phyloP scores from a whole-genome alignment of 35 echinoderm and acorn worm species.

The Hemicentrotus pulcherrimus region DNA sequence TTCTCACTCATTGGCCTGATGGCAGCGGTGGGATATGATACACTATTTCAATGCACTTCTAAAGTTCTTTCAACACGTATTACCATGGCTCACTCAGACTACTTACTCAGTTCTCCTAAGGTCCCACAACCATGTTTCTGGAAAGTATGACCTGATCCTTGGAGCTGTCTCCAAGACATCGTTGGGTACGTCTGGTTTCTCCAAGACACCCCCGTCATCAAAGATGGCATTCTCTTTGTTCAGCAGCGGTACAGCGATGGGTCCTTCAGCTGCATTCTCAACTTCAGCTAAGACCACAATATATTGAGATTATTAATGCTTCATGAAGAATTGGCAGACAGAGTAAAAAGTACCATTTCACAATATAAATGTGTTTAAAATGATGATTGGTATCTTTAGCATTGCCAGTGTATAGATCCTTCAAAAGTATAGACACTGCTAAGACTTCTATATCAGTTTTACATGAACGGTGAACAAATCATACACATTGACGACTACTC shows the following conservation, averaged over 20 bases:
- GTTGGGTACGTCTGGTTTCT: not conserved
- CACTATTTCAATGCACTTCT: no score
- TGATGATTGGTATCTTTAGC: no score
- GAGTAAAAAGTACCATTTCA: no score
- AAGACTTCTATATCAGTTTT: not conserved
- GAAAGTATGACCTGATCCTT: slow-evolving; percentile 78
- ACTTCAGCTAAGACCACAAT: not conserved
- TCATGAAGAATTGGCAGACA: no score
- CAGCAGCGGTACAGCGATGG: slow-evolving; percentile 29
- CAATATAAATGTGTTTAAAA: no score
- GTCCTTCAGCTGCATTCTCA: not conserved
- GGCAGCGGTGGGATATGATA: no score
- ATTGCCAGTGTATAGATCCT: no score
- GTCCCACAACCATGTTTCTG: slow-evolving; percentile 90
- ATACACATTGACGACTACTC: no score
- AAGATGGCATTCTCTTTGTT: not conserved
- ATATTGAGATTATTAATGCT: no score
- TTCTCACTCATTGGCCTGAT: no score
- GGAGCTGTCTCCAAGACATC: slow-evolving; percentile 31
- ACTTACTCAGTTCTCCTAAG: slow-evolving; percentile 55
- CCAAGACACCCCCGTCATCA: slow-evolving; percentile 20
- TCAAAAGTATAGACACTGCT: no score
- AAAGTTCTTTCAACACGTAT: no score
- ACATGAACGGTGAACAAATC: not conserved
- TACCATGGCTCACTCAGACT: not conserved